Conservation (phyloP, 2,888 invertebrate genomes). For the Rosalia funebris region DNA sequence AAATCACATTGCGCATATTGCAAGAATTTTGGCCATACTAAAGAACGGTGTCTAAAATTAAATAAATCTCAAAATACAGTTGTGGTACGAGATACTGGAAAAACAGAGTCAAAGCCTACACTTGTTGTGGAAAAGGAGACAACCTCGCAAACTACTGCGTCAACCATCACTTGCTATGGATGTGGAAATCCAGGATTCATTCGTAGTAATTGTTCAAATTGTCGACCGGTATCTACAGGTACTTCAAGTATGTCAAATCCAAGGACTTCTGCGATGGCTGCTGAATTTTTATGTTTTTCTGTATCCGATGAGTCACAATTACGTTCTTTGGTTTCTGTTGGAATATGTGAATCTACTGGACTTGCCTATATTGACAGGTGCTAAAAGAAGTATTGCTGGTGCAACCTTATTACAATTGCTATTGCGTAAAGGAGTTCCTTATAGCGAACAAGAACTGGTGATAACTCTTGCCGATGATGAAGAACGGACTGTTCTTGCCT, state of each 20-base stretch:
- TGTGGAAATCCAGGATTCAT: neutral
- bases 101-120: neutral
- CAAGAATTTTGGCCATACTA: neutral
- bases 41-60: slow-evolving; percentile 2
- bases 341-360: neutral
- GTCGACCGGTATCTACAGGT: neutral
- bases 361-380: neutral
- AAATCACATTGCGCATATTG: neutral
- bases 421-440: neutral
- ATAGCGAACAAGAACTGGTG: neutral
- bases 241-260: neutral
- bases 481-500: neutral
- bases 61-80: too few species aligned
- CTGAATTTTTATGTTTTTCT: neutral
- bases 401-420: neutral
- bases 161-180: neutral
- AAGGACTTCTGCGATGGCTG: neutral
- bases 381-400: neutral
- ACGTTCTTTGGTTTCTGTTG: neutral
- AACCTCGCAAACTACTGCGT: neutral
- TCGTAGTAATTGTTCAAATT: neutral
- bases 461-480: neutral
- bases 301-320: neutral
- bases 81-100: neutral
- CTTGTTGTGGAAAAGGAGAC: neutral